phyloP scores from a whole-genome alignment of 2,888 invertebrate species.

The Rambutsinella grinnellia region DNA sequence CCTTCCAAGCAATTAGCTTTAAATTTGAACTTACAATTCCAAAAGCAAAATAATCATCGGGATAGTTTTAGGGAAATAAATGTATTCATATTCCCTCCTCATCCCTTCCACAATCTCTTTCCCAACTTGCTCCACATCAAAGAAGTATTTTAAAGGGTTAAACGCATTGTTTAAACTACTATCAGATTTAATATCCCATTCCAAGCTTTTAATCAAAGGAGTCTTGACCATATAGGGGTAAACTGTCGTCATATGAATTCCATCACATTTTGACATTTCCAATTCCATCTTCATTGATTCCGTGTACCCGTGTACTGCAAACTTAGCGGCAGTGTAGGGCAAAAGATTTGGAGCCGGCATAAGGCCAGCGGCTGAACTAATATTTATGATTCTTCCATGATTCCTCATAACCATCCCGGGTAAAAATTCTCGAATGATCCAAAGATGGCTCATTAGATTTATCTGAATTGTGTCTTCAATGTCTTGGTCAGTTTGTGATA shows the following conservation, averaged over 20 bases:
- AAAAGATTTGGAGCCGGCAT: not conserved
- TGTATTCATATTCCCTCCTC: not conserved
- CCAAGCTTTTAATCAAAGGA: too few species aligned
- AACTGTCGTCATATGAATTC: slow-evolving; percentile 11
- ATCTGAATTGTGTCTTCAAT: slow-evolving; percentile 39
- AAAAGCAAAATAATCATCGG: not conserved
- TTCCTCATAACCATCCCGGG: slow-evolving; percentile 44
- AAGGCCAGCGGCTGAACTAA: slow-evolving; percentile 2
- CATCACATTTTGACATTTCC: not conserved
- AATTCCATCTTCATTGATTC: slow-evolving; percentile 24
- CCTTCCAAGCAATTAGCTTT: too few species aligned
- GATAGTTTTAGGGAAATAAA: not conserved
- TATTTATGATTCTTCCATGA: slow-evolving; percentile 42
- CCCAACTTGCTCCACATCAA: slow-evolving; percentile 10
- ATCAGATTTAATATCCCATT: too few species aligned
- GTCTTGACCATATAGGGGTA: slow-evolving; percentile 20
- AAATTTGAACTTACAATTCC: slow-evolving; percentile 8
- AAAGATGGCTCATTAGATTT: slow-evolving; percentile 51
- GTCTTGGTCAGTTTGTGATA: slow-evolving; percentile 20
- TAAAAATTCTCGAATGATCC: slow-evolving; percentile 48
- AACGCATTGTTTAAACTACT: too few species aligned
- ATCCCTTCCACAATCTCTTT: slow-evolving; percentile 25
- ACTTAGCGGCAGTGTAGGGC: slow-evolving; percentile 47
- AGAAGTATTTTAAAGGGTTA: too few species aligned
- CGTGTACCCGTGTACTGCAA: slow-evolving; percentile 22